phyloP scores from a whole-genome alignment of 2,797 vertebrate species.

The Melanotaenia maccullochi region DNA sequence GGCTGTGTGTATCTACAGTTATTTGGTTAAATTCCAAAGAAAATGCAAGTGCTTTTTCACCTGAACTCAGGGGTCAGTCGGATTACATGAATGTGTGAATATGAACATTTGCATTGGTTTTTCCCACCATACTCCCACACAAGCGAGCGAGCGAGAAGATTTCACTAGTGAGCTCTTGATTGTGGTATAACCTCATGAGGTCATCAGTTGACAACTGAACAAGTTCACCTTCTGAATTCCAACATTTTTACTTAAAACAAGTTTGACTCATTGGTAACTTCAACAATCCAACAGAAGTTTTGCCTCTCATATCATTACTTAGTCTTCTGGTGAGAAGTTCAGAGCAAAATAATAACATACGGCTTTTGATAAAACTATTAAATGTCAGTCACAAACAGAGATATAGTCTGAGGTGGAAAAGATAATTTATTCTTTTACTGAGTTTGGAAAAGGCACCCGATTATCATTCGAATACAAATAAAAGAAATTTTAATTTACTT shows the following conservation, averaged over 20 bases:
- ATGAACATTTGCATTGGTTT: background rate
- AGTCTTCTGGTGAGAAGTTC: constrained; percentile 31
- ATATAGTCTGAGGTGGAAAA: constrained; percentile 1
- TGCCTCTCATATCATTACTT: constrained; percentile 11
- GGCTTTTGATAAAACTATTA: background rate
- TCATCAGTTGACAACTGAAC: constrained; percentile 55
- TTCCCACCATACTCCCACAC: constrained; percentile 62
- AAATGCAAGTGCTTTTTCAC: constrained; percentile 42
- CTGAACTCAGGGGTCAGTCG: constrained; percentile 60
- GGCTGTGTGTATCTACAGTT: constrained; percentile 19
- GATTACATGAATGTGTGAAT: background rate
- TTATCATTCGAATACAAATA: background rate
- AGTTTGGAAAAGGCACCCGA: background rate
- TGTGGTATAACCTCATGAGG: constrained; percentile 35
- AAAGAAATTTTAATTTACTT: background rate
- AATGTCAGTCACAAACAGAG: background rate
- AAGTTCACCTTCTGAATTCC: constrained; percentile 44
- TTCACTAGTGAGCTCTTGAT: constrained; percentile 31
- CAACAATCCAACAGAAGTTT: constrained; percentile 10
- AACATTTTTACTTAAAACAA: constrained; percentile 39
- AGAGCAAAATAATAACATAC: background rate
- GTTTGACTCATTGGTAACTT: constrained; percentile 56
- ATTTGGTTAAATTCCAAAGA: constrained; percentile 58
- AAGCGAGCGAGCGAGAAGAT: constrained; percentile 23
- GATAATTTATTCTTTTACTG: background rate